Evolutionary conservation across 2,888 invertebrate species (phyloP).

Genomic region (Cenopis cana): DNA sequence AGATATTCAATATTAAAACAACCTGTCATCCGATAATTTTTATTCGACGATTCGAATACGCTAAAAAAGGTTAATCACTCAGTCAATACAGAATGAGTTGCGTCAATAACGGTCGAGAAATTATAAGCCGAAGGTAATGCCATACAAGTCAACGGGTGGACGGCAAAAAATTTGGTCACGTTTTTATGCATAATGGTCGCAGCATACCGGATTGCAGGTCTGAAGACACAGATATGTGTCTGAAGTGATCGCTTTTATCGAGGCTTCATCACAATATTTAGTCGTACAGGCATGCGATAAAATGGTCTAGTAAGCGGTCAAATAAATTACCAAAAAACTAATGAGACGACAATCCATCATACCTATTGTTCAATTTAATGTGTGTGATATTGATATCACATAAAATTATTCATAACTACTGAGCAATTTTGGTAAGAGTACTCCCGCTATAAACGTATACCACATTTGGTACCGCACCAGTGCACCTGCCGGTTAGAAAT

Average conservation of each 20-base stretch:
- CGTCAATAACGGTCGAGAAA: slow-evolving; percentile 43
- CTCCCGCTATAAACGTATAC: too few species aligned
- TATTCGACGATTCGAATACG: slow-evolving; percentile 31
- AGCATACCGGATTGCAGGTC: background rate
- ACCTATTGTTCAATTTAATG: background rate
- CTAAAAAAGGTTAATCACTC: slow-evolving; percentile 42
- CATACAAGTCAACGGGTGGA: slow-evolving; percentile 47
- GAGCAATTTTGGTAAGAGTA: background rate
- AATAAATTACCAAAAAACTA: too few species aligned
- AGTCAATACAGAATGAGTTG: slow-evolving; percentile 41
- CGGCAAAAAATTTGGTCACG: slow-evolving; percentile 38
- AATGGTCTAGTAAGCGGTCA: background rate
- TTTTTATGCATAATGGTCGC: slow-evolving; percentile 3
- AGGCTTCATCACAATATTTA: background rate
- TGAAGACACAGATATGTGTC: too few species aligned
- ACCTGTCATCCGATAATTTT: slow-evolving; percentile 35
- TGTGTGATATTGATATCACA: background rate
- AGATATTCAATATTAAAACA: slow-evolving; percentile 32
- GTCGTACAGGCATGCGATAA: too few species aligned
- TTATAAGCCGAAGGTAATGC: slow-evolving; percentile 53
- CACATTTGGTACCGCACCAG: slow-evolving; percentile 39
- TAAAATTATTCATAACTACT: background rate
- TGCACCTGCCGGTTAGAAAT: slow-evolving; percentile 46
- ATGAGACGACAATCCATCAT: too few species aligned
- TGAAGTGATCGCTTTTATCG: slow-evolving; percentile 8